Evolutionary conservation across 1,140 invertebrate species (phyloP).

Genomic region (Trichonephila clavipes): DNA sequence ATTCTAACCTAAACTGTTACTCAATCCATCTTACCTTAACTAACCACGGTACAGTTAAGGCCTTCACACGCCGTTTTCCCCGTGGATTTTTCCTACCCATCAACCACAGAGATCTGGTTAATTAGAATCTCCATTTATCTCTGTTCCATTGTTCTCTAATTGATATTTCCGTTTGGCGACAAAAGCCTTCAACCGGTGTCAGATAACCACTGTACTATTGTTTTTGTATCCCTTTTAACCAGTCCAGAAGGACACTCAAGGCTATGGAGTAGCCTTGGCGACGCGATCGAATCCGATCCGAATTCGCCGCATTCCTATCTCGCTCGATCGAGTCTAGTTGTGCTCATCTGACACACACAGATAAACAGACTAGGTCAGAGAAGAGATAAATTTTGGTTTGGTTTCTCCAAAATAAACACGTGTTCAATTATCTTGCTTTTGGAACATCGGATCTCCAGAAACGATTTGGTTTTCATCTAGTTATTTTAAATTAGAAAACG

Average conservation of each 20-base stretch:
- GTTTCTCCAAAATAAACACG: neutral
- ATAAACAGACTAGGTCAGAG: slow-evolving; percentile 24
- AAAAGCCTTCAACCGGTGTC: neutral
- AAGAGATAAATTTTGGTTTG: neutral
- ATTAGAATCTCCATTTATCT: neutral
- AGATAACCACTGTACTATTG: neutral
- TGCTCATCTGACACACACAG: neutral
- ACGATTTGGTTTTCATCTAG: neutral
- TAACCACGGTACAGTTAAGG: no score
- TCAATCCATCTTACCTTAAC: no score
- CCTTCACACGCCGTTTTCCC: no score
- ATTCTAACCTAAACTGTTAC: no score
- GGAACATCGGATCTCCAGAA: neutral
- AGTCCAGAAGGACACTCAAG: neutral
- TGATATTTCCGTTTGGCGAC: slow-evolving; percentile 8
- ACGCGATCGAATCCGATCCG: neutral
- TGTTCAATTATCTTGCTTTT: neutral
- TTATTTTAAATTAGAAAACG: neutral
- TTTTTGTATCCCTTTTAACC: neutral
- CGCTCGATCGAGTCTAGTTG: neutral
- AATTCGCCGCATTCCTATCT: slow-evolving; percentile 23
- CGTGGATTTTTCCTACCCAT: no score
- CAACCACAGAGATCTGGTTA: neutral
- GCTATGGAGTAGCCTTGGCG: neutral
- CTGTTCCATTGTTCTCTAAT: neutral